Evolutionary conservation across 2,888 invertebrate species (phyloP).

Genomic region (Gymnoscelis rufifasciata): DNA sequence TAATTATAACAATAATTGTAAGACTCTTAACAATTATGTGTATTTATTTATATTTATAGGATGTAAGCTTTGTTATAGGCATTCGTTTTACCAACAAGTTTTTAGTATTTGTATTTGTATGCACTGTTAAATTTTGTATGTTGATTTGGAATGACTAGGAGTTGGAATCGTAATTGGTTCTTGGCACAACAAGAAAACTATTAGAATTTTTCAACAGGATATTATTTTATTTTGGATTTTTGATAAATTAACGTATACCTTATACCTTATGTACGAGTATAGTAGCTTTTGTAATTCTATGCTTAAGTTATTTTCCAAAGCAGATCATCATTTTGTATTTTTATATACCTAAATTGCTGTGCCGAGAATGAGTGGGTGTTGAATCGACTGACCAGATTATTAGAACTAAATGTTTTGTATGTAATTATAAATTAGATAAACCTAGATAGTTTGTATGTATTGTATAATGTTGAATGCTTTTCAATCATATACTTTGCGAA

Average conservation of each 20-base stretch:
- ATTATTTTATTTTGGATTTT: conserved; percentile 10
- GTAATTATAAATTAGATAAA: conserved; percentile 52
- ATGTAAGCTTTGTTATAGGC: conserved; percentile 32
- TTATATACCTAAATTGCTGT: conserved; percentile 43
- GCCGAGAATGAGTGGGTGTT: conserved; percentile 55
- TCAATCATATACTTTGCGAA: no score
- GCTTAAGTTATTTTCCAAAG: conserved; percentile 14
- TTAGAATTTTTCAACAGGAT: conserved; percentile 9
- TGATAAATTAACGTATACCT: no score
- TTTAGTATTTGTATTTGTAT: conserved; percentile 27
- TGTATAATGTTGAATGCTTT: conserved; percentile 52
- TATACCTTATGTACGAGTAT: conserved; percentile 10
- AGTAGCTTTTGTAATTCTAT: conserved; percentile 26
- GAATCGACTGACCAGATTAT: conserved; percentile 69
- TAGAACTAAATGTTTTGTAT: conserved; percentile 65
- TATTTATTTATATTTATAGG: conserved; percentile 30
- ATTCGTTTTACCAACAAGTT: conserved; percentile 25
- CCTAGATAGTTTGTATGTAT: conserved; percentile 50
- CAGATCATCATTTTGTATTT: conserved; percentile 26
- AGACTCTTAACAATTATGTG: conserved; percentile 2
- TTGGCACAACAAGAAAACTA: conserved; percentile 46
- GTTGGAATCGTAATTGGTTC: conserved; percentile 43
- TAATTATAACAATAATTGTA: conserved; percentile 8
- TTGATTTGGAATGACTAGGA: conserved; percentile 42
- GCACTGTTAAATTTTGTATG: conserved; percentile 30